A percentile compares a stretch with the other conserved stretches of the same genome.
These are phyloP conservation scores for Dolichopus griseipennis DNA, from an alignment of 2,888 invertebrate genomes.

Conservation along the genomic window DNA sequence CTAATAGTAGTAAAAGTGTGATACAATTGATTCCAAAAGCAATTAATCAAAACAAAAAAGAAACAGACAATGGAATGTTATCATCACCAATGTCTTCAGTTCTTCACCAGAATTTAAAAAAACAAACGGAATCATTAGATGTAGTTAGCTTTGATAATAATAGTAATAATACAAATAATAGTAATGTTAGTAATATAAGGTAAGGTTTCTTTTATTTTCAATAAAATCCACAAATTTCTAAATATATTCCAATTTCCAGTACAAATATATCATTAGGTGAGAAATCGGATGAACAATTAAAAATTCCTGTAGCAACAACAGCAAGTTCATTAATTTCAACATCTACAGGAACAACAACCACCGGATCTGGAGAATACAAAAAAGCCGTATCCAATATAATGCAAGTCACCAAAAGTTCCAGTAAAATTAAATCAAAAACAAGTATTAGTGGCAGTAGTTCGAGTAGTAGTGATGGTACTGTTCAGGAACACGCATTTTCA, in stretches of 20 bases:
- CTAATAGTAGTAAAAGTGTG: background rate
- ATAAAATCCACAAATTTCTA: background rate
- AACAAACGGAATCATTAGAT: background rate
- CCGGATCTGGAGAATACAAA: background rate
- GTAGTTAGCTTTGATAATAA: background rate
- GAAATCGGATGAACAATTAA: background rate
- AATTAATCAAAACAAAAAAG: constrained; percentile 8
- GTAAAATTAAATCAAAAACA: background rate
- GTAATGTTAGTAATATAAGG: background rate
- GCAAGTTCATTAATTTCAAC: background rate
- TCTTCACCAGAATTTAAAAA: background rate
- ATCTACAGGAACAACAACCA: background rate
- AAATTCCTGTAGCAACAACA: background rate
- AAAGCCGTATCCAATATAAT: background rate
- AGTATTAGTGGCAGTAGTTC: background rate
- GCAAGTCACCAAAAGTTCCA: background rate
- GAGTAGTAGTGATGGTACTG: background rate
- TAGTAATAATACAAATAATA: constrained; percentile 1
- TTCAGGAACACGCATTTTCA: too few relatives aligned
- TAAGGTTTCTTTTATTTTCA: too few relatives aligned
- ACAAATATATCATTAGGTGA: constrained; percentile 6
- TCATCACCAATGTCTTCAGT: background rate
- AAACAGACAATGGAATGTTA: background rate
- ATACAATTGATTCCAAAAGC: constrained; percentile 7
- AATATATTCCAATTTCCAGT: background rate